phyloP scores from a whole-genome alignment of 2,888 invertebrate species.

The Heliconius ismenius region DNA sequence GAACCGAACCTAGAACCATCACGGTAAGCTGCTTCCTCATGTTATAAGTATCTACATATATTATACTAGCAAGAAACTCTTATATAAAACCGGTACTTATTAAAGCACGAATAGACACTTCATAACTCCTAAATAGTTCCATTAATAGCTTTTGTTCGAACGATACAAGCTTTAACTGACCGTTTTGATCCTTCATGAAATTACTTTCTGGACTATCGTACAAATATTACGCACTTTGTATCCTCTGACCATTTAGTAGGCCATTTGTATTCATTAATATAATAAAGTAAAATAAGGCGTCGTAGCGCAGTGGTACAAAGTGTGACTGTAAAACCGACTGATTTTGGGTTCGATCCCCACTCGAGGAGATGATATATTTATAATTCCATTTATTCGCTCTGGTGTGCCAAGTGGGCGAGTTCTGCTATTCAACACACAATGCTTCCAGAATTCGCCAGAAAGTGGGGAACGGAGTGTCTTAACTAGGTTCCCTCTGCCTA shows the following conservation, averaged over 20 bases:
- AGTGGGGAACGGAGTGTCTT: too few relatives aligned
- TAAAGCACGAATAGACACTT: conserved; percentile 62
- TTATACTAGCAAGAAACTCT: conserved; percentile 15
- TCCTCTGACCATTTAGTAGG: conserved; percentile 2
- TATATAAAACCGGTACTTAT: conserved; percentile 48
- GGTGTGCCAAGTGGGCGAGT: too few relatives aligned
- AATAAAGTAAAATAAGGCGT: neutral
- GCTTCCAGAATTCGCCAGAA: too few relatives aligned
- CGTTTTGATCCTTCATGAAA: conserved; percentile 44
- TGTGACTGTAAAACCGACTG: too few relatives aligned
- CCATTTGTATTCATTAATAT: conserved; percentile 18
- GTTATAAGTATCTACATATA: neutral
- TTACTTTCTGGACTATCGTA: conserved; percentile 47
- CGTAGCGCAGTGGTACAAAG: too few relatives aligned
- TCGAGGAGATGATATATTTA: too few relatives aligned
- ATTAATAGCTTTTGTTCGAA: conserved; percentile 65
- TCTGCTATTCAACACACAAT: too few relatives aligned
- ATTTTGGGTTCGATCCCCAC: too few relatives aligned
- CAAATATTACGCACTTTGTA: conserved; percentile 29
- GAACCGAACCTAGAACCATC: neutral
- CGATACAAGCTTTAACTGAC: conserved; percentile 41
- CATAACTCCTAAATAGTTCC: conserved; percentile 72
- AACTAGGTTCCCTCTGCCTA: too few relatives aligned
- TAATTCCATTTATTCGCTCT: too few relatives aligned
- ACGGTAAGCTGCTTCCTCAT: neutral